Evolutionary conservation across 1,140 invertebrate species (phyloP).

Genomic region (Nephila pilipes): DNA sequence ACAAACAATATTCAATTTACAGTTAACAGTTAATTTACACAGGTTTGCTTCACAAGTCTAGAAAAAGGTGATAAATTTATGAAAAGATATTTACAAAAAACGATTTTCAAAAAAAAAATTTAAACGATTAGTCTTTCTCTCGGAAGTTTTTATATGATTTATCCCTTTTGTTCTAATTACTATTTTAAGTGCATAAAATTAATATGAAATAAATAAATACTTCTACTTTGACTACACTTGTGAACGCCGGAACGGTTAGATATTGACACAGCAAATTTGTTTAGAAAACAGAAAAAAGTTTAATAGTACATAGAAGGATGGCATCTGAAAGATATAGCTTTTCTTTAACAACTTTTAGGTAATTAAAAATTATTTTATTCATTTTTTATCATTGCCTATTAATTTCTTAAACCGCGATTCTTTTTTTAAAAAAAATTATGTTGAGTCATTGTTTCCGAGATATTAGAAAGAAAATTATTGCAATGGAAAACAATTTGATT

Average conservation of each 20-base stretch:
- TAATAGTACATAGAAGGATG: constrained; percentile 83
- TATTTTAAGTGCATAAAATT: no score
- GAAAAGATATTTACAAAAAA: background rate
- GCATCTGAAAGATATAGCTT: constrained; percentile 98
- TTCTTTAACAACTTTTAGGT: constrained; percentile 99
- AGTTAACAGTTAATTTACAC: background rate
- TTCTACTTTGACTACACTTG: background rate
- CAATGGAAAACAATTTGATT: no score
- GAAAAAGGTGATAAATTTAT: background rate
- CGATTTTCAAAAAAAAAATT: background rate
- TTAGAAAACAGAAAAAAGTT: background rate
- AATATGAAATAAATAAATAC: background rate
- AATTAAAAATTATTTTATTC: constrained; percentile 79
- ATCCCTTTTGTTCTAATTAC: no score
- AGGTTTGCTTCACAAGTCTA: background rate
- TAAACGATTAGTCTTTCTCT: no score
- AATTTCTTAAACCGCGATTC: no score
- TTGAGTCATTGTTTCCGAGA: background rate
- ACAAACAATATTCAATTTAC: background rate
- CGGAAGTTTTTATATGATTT: no score
- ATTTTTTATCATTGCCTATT: no score
- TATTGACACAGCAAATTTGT: background rate
- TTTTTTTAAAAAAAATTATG: background rate
- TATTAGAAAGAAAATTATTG: no score
- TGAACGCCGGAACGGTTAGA: background rate